phyloP scores from a whole-genome alignment of 2,113 vertebrate genomes.

The Pipa parva region DNA sequence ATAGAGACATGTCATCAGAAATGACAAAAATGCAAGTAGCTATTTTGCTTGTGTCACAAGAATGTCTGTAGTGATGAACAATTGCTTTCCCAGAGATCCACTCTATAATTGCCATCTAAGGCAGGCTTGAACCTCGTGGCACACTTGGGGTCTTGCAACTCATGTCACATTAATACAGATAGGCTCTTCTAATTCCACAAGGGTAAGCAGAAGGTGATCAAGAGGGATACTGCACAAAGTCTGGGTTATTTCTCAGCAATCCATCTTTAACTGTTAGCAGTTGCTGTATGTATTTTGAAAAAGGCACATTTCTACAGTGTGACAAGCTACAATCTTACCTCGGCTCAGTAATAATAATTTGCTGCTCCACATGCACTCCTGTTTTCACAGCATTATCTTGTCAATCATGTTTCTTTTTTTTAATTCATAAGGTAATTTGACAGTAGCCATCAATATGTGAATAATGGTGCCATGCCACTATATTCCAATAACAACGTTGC shows the following conservation, averaged over 20 bases:
- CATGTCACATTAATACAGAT: slow-evolving; percentile 1
- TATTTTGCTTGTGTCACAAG: slow-evolving; percentile 23
- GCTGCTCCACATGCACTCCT: background rate
- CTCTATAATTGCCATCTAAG: slow-evolving; percentile 36
- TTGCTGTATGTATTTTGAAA: slow-evolving; percentile 11
- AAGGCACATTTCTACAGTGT: background rate
- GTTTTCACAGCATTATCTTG: slow-evolving; percentile 5
- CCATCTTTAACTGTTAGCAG: background rate
- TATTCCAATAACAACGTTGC: no score
- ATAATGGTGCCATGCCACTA: no score
- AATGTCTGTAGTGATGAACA: slow-evolving; percentile 38
- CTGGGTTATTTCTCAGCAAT: background rate
- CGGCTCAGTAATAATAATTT: slow-evolving; percentile 16
- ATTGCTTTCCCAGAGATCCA: slow-evolving; percentile 28
- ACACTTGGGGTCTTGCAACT: background rate
- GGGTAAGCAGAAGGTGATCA: background rate
- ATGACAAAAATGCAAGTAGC: slow-evolving; percentile 33
- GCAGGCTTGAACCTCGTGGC: slow-evolving; percentile 11
- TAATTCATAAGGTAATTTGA: slow-evolving; percentile 31
- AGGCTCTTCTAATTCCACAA: background rate
- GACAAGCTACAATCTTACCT: background rate
- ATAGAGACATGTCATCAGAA: slow-evolving; percentile 42
- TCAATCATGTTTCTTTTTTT: background rate
- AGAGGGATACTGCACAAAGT: background rate
- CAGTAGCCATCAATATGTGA: slow-evolving; percentile 6